Evolutionary conservation across 23 tunicate species (phyloP).

Genomic region (Ascidia mentula): DNA sequence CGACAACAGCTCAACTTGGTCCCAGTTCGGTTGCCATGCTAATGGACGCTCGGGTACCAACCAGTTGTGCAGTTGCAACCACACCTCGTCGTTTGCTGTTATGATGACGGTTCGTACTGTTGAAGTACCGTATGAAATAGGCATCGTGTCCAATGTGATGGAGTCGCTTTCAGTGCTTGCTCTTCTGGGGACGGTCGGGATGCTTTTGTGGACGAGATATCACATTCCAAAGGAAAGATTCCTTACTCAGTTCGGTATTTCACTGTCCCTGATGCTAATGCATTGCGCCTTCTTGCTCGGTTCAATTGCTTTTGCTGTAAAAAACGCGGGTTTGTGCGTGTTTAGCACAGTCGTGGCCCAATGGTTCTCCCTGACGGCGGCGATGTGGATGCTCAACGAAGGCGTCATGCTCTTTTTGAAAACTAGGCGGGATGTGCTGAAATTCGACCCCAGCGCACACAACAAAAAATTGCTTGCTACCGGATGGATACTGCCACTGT

Average conservation of each 20-base stretch:
- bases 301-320: neutral
- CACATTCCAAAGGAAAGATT: constrained; percentile 47
- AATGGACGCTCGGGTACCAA: neutral
- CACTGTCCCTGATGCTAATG: constrained; percentile 34
- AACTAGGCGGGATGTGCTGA: constrained; percentile 51
- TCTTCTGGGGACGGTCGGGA: constrained; percentile 24
- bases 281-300: constrained; percentile 28
- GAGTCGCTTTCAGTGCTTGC: constrained; percentile 31
- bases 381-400: constrained; percentile 81
- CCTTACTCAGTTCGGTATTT: constrained; percentile 39
- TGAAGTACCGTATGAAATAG: constrained; percentile 26
- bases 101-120: constrained; percentile 40
- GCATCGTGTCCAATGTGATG: constrained; percentile 12
- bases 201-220: constrained; percentile 35
- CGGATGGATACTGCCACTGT: constrained; percentile 51
- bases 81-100: constrained; percentile 72
- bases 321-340: constrained; percentile 25
- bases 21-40: neutral
- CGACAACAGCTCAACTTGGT: neutral
- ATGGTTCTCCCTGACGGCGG: constrained; percentile 37
- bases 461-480: constrained; percentile 8
- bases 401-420: constrained; percentile 54
- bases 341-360: constrained; percentile 36
- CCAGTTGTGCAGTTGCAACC: constrained; percentile 42
- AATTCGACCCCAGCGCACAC: constrained; percentile 35